Evolutionary conservation across 2,113 vertebrate species (phyloP).

Genomic region (Danio rerio): GRCz12tu NC_133178.1:22794501-22795000

Average conservation of each 20-base stretch:
- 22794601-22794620: not conserved
- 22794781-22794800: conserved; percentile 57
- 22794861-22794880: conserved; percentile 11
- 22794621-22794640: conserved; percentile 6
- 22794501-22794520: too few relatives aligned
- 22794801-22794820: conserved; percentile 49
- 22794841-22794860: conserved; percentile 48
- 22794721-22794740: conserved; percentile 57
- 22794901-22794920: not conserved
- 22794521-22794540: too few relatives aligned
- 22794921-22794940: not conserved
- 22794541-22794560: too few relatives aligned
- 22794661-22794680: conserved; percentile 18
- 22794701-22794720: conserved; percentile 36
- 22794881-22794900: not conserved
- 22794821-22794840: conserved; percentile 57
- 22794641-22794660: conserved; percentile 6
- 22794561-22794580: too few relatives aligned
- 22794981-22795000: not conserved
- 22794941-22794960: not conserved
- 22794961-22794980: not conserved
- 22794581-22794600: too few relatives aligned
- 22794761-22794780: conserved; percentile 55
- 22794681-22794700: conserved; percentile 37
- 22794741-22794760: conserved; percentile 62